Conservation (phyloP, 2,113 vertebrate genomes). For the Elachura formosa region DNA sequence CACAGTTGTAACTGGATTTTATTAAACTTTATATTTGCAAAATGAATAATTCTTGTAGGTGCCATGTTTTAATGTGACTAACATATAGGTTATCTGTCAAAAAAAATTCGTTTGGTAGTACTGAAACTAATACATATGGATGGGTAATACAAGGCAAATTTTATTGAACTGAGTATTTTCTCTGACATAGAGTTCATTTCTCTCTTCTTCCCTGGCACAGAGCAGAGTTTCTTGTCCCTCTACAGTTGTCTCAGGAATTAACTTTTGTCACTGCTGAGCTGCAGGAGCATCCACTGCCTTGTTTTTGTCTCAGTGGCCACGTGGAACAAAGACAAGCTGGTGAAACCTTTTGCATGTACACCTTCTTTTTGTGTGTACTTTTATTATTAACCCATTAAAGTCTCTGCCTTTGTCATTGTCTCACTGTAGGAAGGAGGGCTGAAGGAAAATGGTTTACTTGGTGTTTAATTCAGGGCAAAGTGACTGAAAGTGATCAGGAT, state of each 20-base stretch:
- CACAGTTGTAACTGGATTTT: neutral
- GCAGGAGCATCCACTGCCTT: neutral
- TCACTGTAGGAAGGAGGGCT: neutral
- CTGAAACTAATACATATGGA: neutral
- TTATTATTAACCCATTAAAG: neutral
- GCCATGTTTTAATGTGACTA: neutral
- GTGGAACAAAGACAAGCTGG: accelerated
- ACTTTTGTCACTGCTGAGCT: neutral
- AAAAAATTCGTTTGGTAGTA: neutral
- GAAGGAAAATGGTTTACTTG: neutral
- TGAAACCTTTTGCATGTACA: neutral
- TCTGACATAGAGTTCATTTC: neutral
- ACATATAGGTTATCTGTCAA: neutral
- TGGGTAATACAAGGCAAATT: neutral
- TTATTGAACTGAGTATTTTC: neutral
- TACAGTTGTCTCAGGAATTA: neutral
- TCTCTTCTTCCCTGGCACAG: neutral
- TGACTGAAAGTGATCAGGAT: neutral
- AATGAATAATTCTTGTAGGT: neutral
- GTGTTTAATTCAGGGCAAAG: neutral
- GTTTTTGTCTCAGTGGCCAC: accelerated
- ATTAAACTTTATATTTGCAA: neutral
- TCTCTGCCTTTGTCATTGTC: neutral
- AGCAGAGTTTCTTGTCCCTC: neutral
- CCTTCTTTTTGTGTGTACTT: neutral